Base-by-base conservation (phyloP, 2,888 invertebrate species). In the Cactoblastis cactorum region DNA sequence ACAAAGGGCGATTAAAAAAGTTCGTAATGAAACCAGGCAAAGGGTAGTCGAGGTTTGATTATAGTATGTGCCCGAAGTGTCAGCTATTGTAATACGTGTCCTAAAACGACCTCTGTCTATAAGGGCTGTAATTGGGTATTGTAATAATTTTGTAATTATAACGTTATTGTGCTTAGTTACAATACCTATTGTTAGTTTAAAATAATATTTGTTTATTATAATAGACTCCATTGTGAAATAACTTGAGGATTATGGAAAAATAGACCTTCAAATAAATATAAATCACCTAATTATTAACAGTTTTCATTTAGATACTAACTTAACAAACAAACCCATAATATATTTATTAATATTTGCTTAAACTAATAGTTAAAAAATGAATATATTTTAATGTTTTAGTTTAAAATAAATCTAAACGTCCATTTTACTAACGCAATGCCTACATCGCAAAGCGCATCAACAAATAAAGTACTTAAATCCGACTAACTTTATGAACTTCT, bases 1-100 rank as follows among this genome's bases (percentile, higher is more conserved):
- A 87, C 85, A 87, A 86, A 86, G 85, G 83, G 74, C 86, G 83
- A 88, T 87, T 86, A 86, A 86, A 88, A 88, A 89, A 87, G 81
- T 89, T 87, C 70, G 78, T 86, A 83, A 87, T 88, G 82, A 86
- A 86, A 83, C 74, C 80, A 79, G 78, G 77, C 77, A 81, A 81
- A 80, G 80, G 82, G 80, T 78, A 71, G 69, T 61, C 61, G 17
- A 18, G 43, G 53, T 53, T 53, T 53, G 54, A 55, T 58, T 55
- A 58, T 55, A 51, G 53, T 55, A 34, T 48, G 34, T 49, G 52
- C 51, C 46, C 35, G 32, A 51, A 53, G 52, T 52, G 53, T 52
- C 51, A 51, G 50, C 53, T 52, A 49, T 54, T 54, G 49, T 51
- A 52, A 56, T 55, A 50, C 47, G 53, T 51, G 19, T 19, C 38